Evolutionary conservation across 2,797 vertebrate species (phyloP), one percentile per base, ranked within the genome.

Genomic region (Xenentodon cancila): DNA sequence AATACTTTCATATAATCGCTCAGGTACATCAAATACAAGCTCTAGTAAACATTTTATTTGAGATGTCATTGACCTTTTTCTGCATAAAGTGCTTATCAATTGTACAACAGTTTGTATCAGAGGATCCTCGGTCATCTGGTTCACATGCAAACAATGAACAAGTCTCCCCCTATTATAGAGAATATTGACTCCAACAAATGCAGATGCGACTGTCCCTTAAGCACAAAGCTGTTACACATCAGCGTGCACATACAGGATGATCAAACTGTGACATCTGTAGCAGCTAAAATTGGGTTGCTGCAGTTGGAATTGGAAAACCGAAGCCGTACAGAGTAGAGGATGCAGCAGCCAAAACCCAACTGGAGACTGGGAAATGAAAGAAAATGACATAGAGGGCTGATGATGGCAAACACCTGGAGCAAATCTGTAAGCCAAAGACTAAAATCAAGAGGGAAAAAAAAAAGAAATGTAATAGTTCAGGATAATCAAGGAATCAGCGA

Each of bases 181-280:
- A 82, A 84, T 84, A 88, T 86, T 87, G 85, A 89, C 79, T 69
- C 22, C 43, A 55, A 75, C 73, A 84, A 91, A 86, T 87, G 89
- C 79, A 82, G 82, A 88, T 89, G 44, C 43, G 18, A 19, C 66
- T 76, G 40, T 77, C 87, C 84, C 79, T 25, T 40, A 74, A 72
- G 75, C 73, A 20, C 84, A 64, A 75, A 77, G 74, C 76, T 52
- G 64, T 9, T 46, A 13, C 49, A 49, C 22, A 42, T 62, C 73
- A 18, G 43, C 37, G 3, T 25, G 56, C 63, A 48, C 53, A 71
- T 42, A 56, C 59, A 65, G 55, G 57, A 17, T 25, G 32, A 77
- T 68, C 52, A 73, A 61, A 77, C 66, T 64, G 62, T 64, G 54
- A 69, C 73, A 67, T 55, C 57, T 75, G 42, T 2, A 20, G 59